phyloP scores from a whole-genome alignment of 2,888 invertebrate genomes.

The Spodoptera picta region DNA sequence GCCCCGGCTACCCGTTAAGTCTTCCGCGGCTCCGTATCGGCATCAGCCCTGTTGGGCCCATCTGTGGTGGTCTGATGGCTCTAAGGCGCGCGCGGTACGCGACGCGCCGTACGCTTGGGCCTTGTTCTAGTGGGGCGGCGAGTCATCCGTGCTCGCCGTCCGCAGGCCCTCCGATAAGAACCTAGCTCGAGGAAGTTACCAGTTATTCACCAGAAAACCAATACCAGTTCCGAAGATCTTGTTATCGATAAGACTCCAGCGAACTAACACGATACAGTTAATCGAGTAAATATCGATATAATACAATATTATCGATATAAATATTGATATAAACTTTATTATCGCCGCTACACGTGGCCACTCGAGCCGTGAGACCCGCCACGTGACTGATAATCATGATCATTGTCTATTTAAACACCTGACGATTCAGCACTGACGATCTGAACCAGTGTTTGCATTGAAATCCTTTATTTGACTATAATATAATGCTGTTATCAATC shows the following conservation, averaged over 20 bases:
- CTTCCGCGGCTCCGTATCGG: too few species aligned
- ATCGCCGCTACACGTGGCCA: slow-evolving; percentile 51
- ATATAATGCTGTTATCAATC: background rate
- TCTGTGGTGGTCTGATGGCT: too few species aligned
- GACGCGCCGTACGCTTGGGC: too few species aligned
- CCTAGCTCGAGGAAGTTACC: too few species aligned
- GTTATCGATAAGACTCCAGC: slow-evolving; percentile 5
- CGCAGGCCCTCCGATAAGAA: too few species aligned
- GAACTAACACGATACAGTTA: slow-evolving; percentile 12
- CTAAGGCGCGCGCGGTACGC: too few species aligned
- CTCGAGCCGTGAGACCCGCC: slow-evolving; percentile 54
- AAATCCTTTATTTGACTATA: slow-evolving; percentile 23
- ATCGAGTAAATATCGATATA: slow-evolving; percentile 33
- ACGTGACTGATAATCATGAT: slow-evolving; percentile 48
- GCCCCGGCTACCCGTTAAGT: too few species aligned
- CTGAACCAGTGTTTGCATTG: slow-evolving; percentile 24
- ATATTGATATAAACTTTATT: slow-evolving; percentile 30
- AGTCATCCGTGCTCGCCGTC: too few species aligned
- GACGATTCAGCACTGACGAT: slow-evolving; percentile 34
- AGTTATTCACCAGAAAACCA: too few species aligned
- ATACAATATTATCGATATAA: slow-evolving; percentile 19
- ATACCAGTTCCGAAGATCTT: too few species aligned
- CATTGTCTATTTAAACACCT: slow-evolving; percentile 49
- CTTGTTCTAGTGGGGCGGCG: too few species aligned
- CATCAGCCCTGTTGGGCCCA: too few species aligned